Conservation (phyloP, 2,113 vertebrate species). For the Malaclemys terrapin region DNA sequence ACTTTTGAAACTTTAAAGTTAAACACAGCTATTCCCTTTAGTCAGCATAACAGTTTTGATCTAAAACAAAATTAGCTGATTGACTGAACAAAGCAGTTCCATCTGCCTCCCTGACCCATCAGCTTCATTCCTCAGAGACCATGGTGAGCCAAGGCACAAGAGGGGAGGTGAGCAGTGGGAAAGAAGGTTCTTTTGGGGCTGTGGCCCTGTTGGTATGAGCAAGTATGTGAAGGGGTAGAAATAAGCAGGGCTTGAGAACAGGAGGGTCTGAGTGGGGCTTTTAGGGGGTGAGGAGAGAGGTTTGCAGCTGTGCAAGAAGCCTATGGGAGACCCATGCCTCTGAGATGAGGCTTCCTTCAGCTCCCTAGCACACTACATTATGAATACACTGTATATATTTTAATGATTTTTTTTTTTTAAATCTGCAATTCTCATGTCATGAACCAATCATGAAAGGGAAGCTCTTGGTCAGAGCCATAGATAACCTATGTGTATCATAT, state of each 20-base stretch:
- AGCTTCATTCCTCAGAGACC: neutral
- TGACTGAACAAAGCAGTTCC: neutral
- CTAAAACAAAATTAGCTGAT: neutral
- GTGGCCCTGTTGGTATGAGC: neutral
- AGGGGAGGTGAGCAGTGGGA: neutral
- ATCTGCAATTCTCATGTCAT: neutral
- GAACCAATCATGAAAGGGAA: neutral
- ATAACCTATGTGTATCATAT: slow-evolving; percentile 21
- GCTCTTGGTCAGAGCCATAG: slow-evolving; percentile 6
- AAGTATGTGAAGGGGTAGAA: neutral
- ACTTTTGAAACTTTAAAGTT: neutral
- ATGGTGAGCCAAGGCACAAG: neutral
- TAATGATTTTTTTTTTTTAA: neutral
- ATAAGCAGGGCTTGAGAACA: neutral
- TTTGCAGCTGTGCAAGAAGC: neutral
- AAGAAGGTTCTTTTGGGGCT: fast-evolving
- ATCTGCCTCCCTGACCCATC: neutral
- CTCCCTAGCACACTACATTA: neutral
- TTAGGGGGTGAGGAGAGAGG: neutral
- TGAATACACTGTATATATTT: neutral
- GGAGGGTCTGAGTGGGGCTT: neutral
- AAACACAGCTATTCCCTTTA: neutral
- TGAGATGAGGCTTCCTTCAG: neutral
- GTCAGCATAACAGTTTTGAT: neutral
- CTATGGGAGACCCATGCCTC: neutral